Evolutionary conservation across 2,113 vertebrate species (phyloP), one percentile per base, ranked within the genome.

Genomic region (Sphaerodactylus townsendi): DNA sequence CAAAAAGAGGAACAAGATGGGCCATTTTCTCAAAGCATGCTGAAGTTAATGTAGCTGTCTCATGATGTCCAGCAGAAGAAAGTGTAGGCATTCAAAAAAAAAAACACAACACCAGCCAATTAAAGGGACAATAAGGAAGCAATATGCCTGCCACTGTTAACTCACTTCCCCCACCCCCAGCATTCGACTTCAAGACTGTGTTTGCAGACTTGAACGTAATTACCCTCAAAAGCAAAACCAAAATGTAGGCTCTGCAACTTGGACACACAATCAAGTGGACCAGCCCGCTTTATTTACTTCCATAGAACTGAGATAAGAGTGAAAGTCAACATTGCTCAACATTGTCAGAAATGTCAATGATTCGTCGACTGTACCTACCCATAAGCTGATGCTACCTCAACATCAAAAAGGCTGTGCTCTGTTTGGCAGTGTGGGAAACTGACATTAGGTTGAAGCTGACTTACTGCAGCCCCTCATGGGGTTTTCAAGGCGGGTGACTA

Each of bases 291-390:
- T 62, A 2, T 0, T 5, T 25, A 5, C 37, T 85, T 10, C 64
- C 82, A 48, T 0, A 0, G 83, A 59, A 17, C 76, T 53, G 0
- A 79, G 28, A 64, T 5, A 62, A 28, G 28, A 21, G 10, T 0
- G 0, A 80, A 48, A 0, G 3, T 28, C 79, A 77, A 56, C 0
- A 0, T 30, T 75, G 30, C 77, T 81, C 37, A 15, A 39, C n/a
- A 35, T 69, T 3, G 0, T 0, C 15, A 85, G 56, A n/a, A 19
- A 13, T 72, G 79, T 33, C 10, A 3, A 33, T 3, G 25, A 53
- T 10, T 72, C 65, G 19, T 53, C 4, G 69, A 39, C 21, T 37
- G 2, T 15, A 46, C 28, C 37, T 46, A 25, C n/a, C 23, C 66
- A 25, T 8, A 37, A 2, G 7, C n/a, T 9, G 39, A 2, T 66